These are phyloP conservation scores for Drosophila guanche DNA, from an alignment of 1,140 invertebrate species.

Conservation along the genomic window DNA sequence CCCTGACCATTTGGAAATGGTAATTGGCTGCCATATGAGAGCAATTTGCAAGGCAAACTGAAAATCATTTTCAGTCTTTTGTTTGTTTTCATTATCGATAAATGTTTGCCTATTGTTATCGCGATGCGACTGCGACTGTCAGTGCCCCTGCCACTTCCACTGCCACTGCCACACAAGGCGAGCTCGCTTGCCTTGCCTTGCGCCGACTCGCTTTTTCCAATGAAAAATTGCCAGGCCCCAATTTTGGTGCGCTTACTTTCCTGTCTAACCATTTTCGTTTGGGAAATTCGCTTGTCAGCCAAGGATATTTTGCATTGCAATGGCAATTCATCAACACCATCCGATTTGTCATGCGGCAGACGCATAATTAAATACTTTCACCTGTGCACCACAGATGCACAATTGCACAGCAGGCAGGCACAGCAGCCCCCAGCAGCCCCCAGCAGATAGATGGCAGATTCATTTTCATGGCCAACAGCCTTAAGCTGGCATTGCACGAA, in stretches of 20 bases:
- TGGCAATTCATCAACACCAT: constrained; percentile 67
- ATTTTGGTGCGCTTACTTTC: constrained; percentile 68
- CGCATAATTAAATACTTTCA: constrained; percentile 80
- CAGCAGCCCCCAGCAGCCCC: not conserved
- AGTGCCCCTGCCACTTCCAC: constrained; percentile 24
- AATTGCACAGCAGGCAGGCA: not conserved
- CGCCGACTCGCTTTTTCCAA: constrained; percentile 47
- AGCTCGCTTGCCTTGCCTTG: constrained; percentile 38
- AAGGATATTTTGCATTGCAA: constrained; percentile 72
- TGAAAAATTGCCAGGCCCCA: constrained; percentile 48
- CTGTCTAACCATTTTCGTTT: constrained; percentile 55
- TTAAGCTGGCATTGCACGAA: constrained; percentile 38
- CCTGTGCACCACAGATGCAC: constrained; percentile 33
- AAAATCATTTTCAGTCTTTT: constrained; percentile 31
- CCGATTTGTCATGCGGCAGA: constrained; percentile 73
- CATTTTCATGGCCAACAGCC: constrained; percentile 65
- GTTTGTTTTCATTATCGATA: constrained; percentile 44
- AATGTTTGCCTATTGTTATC: constrained; percentile 54
- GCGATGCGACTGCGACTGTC: constrained; percentile 21
- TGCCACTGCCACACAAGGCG: constrained; percentile 31
- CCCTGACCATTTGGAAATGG: too few relatives aligned
- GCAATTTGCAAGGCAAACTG: constrained; percentile 32
- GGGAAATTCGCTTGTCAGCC: constrained; percentile 37
- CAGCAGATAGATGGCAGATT: constrained; percentile 51
- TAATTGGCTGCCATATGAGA: constrained; percentile 16